Conservation (phyloP, 2,797 vertebrate genomes). For the Xenops minutus region DNA sequence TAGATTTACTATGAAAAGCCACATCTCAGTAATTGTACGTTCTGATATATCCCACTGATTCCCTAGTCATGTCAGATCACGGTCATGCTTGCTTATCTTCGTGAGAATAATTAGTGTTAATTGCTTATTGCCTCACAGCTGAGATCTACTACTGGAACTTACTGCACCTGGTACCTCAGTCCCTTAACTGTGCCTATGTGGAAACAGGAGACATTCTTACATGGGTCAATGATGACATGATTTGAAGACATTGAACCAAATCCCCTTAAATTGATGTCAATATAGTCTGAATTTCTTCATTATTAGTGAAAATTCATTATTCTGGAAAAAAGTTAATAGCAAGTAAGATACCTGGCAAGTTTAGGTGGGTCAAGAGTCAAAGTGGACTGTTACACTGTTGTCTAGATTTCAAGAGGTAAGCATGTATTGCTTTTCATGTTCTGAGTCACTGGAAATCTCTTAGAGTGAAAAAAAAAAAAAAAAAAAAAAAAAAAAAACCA, state of each 20-base stretch:
- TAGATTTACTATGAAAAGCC: neutral
- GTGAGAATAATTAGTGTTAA: neutral
- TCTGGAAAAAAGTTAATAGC: neutral
- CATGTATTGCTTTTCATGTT: neutral
- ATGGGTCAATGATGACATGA: neutral
- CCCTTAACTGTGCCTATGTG: neutral
- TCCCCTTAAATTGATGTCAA: neutral
- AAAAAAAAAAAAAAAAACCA: neutral
- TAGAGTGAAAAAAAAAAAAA: neutral
- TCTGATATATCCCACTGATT: neutral
- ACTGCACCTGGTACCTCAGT: neutral
- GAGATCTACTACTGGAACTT: neutral
- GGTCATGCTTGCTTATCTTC: neutral
- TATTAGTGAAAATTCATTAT: neutral
- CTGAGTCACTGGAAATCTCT: neutral
- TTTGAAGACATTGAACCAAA: neutral
- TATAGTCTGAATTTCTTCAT: neutral
- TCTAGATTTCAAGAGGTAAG: neutral
- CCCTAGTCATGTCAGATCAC: neutral
- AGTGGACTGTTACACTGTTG: neutral
- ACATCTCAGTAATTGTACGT: neutral
- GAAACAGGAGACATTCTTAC: neutral
- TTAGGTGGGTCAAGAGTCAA: neutral
- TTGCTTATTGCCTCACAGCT: neutral
- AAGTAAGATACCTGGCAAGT: neutral